These are phyloP conservation scores for Neosilurus mollespiculum DNA, from an alignment of 2,797 vertebrate species.

Conservation along the genomic window DNA sequence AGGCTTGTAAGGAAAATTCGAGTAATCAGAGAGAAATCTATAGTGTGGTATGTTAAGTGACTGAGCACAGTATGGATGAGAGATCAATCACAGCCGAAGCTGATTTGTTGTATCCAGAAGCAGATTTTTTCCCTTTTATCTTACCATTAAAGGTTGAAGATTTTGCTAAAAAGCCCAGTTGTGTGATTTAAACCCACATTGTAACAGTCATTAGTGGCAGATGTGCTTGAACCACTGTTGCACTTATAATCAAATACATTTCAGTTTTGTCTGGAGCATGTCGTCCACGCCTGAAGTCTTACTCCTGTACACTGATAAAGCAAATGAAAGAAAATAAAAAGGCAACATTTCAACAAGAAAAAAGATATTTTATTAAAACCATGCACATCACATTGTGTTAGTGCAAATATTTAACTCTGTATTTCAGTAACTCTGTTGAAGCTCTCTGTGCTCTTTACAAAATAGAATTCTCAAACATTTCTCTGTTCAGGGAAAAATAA, in stretches of 20 bases:
- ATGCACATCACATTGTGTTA: conserved; percentile 90
- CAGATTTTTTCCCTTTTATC: neutral
- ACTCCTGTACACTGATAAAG: neutral
- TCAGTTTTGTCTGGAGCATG: neutral
- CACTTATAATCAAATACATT: neutral
- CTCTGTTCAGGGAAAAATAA: conserved; percentile 85
- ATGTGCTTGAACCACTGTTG: neutral
- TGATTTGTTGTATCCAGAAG: neutral
- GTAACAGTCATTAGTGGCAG: neutral
- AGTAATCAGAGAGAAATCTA: neutral
- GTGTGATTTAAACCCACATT: neutral
- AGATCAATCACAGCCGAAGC: neutral
- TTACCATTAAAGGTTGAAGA: neutral
- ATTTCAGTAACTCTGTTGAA: conserved; percentile 80
- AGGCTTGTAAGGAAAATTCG: too few species aligned
- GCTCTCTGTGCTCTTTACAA: conserved; percentile 84
- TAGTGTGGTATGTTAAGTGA: neutral
- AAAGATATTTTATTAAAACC: conserved; percentile 87
- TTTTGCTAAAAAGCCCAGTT: neutral
- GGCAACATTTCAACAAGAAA: conserved; percentile 72
- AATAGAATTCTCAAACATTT: conserved; percentile 88
- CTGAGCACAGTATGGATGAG: neutral
- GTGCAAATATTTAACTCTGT: conserved; percentile 89
- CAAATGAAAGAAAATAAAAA: conserved; percentile 23
- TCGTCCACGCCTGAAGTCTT: neutral